These are phyloP conservation scores for Brachyptera risi DNA, from an alignment of 2,888 invertebrate species.

Conservation along the genomic window DNA sequence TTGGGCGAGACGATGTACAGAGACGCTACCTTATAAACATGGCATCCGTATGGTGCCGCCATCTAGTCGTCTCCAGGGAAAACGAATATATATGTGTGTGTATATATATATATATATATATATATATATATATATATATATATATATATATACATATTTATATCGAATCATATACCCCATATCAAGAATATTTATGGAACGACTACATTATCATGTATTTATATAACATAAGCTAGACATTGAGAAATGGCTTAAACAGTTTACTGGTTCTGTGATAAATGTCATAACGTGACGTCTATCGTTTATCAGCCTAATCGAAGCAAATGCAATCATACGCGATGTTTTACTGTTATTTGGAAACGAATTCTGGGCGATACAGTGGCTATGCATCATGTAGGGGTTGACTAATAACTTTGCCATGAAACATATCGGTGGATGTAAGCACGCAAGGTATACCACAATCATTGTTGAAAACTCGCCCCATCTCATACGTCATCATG, in stretches of 20 bases:
- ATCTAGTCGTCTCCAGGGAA: no score
- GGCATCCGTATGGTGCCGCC: no score
- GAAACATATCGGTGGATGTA: not conserved
- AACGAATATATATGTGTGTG: no score
- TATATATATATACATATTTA: no score
- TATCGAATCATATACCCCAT: no score
- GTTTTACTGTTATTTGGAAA: not conserved
- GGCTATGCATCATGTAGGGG: not conserved
- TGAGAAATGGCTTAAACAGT: constrained; percentile 6
- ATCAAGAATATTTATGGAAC: no score
- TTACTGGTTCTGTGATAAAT: not conserved
- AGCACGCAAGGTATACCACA: not conserved
- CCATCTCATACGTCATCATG: no score
- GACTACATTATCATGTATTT: no score
- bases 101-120: no score
- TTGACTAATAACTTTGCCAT: not conserved
- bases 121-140: no score
- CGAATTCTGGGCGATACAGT: not conserved
- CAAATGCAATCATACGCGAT: not conserved
- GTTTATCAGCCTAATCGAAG: constrained; percentile 1
- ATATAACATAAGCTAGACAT: not conserved
- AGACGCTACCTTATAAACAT: no score
- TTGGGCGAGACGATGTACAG: no score
- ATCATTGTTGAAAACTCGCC: not conserved
- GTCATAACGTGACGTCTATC: not conserved